Evolutionary conservation across 2,113 vertebrate genomes (phyloP), one percentile per base, ranked within the genome.

Genomic region (Spilogale gracilis): DNA sequence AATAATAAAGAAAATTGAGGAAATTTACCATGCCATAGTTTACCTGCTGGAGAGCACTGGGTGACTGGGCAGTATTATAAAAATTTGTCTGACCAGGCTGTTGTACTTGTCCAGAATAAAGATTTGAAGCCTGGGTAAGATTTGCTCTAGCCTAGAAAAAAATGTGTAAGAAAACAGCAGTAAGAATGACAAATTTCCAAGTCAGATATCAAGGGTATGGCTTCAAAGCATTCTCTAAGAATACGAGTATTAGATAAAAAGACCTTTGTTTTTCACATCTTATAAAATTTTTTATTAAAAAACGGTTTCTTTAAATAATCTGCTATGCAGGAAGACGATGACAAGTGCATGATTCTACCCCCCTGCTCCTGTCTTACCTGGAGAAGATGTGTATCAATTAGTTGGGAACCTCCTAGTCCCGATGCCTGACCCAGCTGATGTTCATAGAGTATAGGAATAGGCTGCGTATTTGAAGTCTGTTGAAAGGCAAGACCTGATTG

Each of bases 371-470:
- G 6, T 63, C 98, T 96, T 98, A 99, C 99, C 99, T 99, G 99
- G 69, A 99, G 99, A 48, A 99, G 98, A 97, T 99, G 99, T 4
- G 99, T 99, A 89, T 99, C 99, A 27, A 99, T 99, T 65, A 99
- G 99, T 97, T 99, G 99, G 80, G 99, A 99, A 91, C 99, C 99
- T 43, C 99, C 99, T 85, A 99, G 99, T 58, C 99, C 99, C 10
- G 99, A 99, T 1, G 99, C 99, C 97, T 99, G 99, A 80, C 99
- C 99, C 54, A 99, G 99, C 83, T 99, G 99, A 2, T 99, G 99
- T 83, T 99, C 99, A 1, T 99, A 99, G 38, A 99, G 97, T 91
- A 99, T 99, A n/a, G 99, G 99, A 98, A 99, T 99, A 93, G 99
- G 99, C 50, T 99, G 99, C 16, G 99, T 99, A 48, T 98, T 99